Evolutionary conservation across 2,113 vertebrate species (phyloP).

Genomic region (Vanacampus margaritifer): DNA sequence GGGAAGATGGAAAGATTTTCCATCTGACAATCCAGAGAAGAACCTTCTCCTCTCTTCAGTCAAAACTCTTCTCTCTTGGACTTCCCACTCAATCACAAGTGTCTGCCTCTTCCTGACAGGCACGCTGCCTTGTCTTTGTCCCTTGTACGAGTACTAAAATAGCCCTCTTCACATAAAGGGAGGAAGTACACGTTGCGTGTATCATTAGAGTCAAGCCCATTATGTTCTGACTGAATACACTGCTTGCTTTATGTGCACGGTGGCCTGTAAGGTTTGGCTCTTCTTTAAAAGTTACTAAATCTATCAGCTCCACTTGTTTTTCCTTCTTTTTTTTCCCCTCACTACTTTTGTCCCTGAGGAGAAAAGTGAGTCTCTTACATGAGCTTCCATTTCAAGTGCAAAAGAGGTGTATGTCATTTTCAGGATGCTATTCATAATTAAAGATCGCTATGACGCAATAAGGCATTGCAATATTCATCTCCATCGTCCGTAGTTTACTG

Average conservation of each 20-base stretch:
- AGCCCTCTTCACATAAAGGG: conserved; percentile 27
- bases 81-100: conserved; percentile 34
- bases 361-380: conserved; percentile 28
- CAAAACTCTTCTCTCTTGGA: conserved; percentile 33
- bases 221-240: conserved; percentile 19
- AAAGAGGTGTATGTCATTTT: conserved; percentile 43
- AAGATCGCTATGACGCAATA: not conserved
- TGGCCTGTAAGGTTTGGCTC: conserved; percentile 44
- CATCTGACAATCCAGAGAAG: conserved; percentile 19
- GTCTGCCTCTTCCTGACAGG: conserved; percentile 45
- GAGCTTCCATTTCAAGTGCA: conserved; percentile 36
- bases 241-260: conserved; percentile 35
- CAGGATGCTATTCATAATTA: conserved; percentile 40
- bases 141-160: conserved; percentile 25
- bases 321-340: conserved; percentile 23
- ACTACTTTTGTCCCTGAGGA: conserved; percentile 24
- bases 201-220: conserved; percentile 48
- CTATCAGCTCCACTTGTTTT: conserved; percentile 37
- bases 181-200: conserved; percentile 34
- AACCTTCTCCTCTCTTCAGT: conserved; percentile 48
- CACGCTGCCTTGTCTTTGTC: conserved; percentile 33
- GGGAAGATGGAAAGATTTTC: conserved; percentile 3
- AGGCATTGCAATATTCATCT: not conserved
- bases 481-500: not conserved
- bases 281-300: conserved; percentile 31